Conservation (phyloP, 2,113 vertebrate genomes). For the Osmerus eperlanus region DNA sequence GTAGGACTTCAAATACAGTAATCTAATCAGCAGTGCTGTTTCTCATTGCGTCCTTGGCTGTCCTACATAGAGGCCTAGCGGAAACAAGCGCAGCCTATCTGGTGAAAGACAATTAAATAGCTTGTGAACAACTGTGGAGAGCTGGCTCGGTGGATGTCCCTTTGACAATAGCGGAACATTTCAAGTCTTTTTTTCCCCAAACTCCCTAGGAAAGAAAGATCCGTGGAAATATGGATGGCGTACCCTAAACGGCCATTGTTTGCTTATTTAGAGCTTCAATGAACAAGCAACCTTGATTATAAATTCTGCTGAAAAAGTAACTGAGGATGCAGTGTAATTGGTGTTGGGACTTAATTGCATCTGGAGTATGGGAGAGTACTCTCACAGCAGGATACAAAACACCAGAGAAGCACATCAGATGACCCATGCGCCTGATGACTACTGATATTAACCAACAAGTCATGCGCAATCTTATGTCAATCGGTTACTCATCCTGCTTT, state of each 20-base stretch:
- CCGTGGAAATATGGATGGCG: slow-evolving; percentile 43
- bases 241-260: slow-evolving; percentile 7
- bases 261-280: background rate
- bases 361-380: background rate
- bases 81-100: slow-evolving; percentile 47
- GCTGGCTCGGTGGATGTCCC: slow-evolving; percentile 33
- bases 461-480: slow-evolving; percentile 10
- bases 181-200: slow-evolving; percentile 6
- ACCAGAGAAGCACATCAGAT: slow-evolving; percentile 63
- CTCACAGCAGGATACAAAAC: slow-evolving; percentile 58
- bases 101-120: slow-evolving; percentile 55
- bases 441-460: slow-evolving; percentile 28
- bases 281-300: slow-evolving; percentile 12
- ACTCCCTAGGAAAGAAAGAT: background rate
- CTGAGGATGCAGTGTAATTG: too few species aligned
- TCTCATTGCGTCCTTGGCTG: slow-evolving; percentile 49
- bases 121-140: slow-evolving; percentile 44
- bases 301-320: background rate
- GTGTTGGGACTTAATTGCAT: too few species aligned
- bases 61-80: slow-evolving; percentile 40
- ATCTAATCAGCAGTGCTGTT: too few species aligned
- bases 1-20: too few species aligned
- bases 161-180: slow-evolving; percentile 30
- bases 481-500: background rate
- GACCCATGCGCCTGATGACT: slow-evolving; percentile 60